Base-by-base conservation (phyloP, 2,113 vertebrate genomes). In the Blennius ocellaris region DNA sequence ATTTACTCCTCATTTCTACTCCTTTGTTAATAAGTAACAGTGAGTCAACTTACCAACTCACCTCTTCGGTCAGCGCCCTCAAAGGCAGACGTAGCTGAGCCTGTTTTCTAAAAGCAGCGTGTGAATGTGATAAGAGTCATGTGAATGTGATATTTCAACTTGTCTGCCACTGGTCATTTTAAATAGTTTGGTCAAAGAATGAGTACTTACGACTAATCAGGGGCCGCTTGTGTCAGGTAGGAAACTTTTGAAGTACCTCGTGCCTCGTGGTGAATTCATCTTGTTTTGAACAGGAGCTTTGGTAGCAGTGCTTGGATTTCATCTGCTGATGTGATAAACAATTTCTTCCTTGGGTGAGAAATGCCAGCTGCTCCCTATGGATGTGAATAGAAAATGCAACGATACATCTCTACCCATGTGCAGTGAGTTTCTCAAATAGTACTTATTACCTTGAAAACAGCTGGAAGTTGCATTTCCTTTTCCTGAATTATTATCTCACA, bases 11-110 rank as follows among this genome's bases (percentile, higher is more conserved):
- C 49, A 10, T 17, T 57, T 56, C 37, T 70, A 36, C 36, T 37
- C 16, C 1, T 56, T 40, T 61, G 78, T 81, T 66, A 90, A 92
- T 90, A 16, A 89, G 91, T 90, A 78, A 87, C 87, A 12, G 12
- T 69, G 21, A 74, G 79, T 71, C 71, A 73, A 82, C 66, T 63
- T 45, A 51, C 16, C 37, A 8, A 6, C 14, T 57, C 61, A 11
- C 47, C 69, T 62, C 60, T 12, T 15, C 43, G 75, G 84, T 90
- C 92, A 87, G 66, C 38, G 81, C 30, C 67, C 82, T 73, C 14
- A 5, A 73, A 83, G 69, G 38, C 73, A 67, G 21, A 48, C 50
- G 3, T 9, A 69, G 21, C 21, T 30, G 40, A 39, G 52, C 8
- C 38, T 11, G 2, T 62, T 63, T 62, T 54, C 6, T 6, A 7